A percentile compares a stretch with the other conserved stretches of the same genome.
Conservation (phyloP, 2,888 invertebrate genomes). For the Cephus nigrinus region DNA sequence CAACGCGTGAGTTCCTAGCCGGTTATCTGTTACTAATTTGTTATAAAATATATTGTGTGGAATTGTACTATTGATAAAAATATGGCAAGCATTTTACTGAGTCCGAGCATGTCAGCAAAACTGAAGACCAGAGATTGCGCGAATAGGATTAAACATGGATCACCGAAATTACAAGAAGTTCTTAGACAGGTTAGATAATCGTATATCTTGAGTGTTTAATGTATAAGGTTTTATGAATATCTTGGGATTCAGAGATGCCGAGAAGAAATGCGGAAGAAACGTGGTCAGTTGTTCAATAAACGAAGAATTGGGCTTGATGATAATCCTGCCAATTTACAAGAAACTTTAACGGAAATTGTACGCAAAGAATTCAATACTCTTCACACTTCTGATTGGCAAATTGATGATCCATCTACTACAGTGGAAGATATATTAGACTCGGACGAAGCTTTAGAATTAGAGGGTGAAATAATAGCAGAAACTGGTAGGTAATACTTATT, state of each 20-base stretch:
- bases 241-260: conserved; percentile 48
- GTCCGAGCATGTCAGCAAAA: conserved; percentile 42
- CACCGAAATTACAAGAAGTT: conserved; percentile 61
- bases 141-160: conserved; percentile 54
- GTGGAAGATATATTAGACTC: conserved; percentile 30
- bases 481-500: conserved; percentile 42
- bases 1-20: background rate
- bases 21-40: background rate
- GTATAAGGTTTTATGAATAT: background rate
- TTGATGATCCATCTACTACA: conserved; percentile 4
- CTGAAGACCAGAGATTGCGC: conserved; percentile 44
- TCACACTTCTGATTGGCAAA: conserved; percentile 29
- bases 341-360: conserved; percentile 50
- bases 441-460: conserved; percentile 49
- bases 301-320: conserved; percentile 42
- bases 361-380: conserved; percentile 52
- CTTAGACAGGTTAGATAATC: conserved; percentile 59
- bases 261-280: conserved; percentile 52
- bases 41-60: background rate
- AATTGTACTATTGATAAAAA: conserved; percentile 6
- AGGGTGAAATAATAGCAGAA: conserved; percentile 47
- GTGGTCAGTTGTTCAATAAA: conserved; percentile 49
- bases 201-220: background rate
- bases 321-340: conserved; percentile 34
- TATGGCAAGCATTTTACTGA: conserved; percentile 40